Evolutionary conservation across 2,797 vertebrate genomes (phyloP).

Genomic region (Passerculus sandwichensis): DNA sequence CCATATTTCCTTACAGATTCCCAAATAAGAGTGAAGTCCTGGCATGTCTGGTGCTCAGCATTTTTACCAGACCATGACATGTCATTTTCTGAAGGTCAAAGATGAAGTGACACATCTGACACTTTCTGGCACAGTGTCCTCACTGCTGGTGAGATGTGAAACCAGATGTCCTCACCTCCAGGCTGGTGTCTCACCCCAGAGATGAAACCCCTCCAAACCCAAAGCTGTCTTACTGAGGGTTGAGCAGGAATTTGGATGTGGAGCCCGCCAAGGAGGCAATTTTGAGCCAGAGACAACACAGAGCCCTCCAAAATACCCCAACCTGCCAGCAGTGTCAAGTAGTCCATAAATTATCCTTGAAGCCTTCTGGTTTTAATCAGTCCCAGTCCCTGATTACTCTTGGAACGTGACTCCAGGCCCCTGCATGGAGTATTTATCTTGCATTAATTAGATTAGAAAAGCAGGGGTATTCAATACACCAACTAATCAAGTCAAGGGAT

Average conservation of each 20-base stretch:
- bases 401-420: constrained; percentile 62
- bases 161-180: neutral
- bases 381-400: constrained; percentile 53
- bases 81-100: neutral
- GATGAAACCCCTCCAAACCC: neutral
- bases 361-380: constrained; percentile 71
- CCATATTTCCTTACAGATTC: neutral
- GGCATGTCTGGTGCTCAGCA: accelerated
- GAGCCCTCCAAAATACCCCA: constrained; percentile 29
- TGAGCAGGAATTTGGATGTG: neutral
- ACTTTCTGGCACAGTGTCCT: neutral
- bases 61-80: neutral
- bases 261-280: neutral
- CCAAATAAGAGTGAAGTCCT: neutral
- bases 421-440: constrained; percentile 79
- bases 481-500: constrained; percentile 82
- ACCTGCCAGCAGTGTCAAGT: constrained; percentile 28
- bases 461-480: constrained; percentile 80
- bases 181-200: neutral
- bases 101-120: neutral
- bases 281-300: neutral
- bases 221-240: neutral
- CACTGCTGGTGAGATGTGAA: neutral
- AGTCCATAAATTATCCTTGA: constrained; percentile 75
- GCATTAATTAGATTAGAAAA: constrained; percentile 82